Evolutionary conservation across 2,888 invertebrate genomes (phyloP).

Genomic region (Dryococelus australis): DNA sequence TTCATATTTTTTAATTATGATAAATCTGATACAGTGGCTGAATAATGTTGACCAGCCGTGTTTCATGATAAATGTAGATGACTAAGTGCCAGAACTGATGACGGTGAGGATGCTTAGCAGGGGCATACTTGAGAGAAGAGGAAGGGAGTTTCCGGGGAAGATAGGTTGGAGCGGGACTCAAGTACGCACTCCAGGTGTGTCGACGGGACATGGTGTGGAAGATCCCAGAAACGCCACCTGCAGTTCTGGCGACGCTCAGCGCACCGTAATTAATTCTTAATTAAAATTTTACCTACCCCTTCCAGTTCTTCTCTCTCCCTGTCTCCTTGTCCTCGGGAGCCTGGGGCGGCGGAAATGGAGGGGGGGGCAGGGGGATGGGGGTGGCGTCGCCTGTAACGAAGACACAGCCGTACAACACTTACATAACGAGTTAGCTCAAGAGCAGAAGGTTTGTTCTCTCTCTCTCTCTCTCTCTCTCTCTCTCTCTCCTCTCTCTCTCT

Average conservation of each 20-base stretch:
- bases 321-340: not conserved
- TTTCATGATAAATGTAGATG: no score
- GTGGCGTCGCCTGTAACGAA: not conserved
- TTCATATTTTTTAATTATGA: no score
- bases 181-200: not conserved
- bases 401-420: conserved; percentile 21
- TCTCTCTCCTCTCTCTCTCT: not conserved
- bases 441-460: not conserved
- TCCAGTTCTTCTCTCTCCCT: conserved; percentile 24
- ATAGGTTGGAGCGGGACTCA: no score
- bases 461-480: not conserved
- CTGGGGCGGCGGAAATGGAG: not conserved
- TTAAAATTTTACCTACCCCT: conserved; percentile 28
- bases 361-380: not conserved
- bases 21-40: no score
- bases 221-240: not conserved
- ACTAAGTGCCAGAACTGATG: no score
- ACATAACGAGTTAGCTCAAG: conserved; percentile 25
- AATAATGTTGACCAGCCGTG: no score
- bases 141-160: no score
- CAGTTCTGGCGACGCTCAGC: not conserved
- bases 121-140: no score
- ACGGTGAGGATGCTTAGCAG: no score
- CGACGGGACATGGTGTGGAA: not conserved
- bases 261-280: conserved; percentile 32